Evolutionary conservation across 53 echinoderm and acorn worm genomes (phyloP), one percentile per base, ranked within the genome.

Genomic region (Apostichopus leukothele): DNA sequence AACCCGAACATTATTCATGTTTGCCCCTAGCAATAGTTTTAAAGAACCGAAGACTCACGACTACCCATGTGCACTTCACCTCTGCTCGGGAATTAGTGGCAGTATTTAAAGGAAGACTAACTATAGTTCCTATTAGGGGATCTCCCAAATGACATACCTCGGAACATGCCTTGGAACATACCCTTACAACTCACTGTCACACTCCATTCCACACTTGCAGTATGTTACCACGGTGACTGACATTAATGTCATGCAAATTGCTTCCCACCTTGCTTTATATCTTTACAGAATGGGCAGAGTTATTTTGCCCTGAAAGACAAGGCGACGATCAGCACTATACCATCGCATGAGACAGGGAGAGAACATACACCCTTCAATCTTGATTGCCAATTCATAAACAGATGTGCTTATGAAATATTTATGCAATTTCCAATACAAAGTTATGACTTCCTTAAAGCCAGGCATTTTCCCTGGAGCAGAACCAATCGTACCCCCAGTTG

Each of bases 241-340:
- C 81, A 81, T 81, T 81, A 81, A 81, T 54, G 23, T 81, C 54
- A 81, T 81, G 81, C 81, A 81, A 81, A 81, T 81, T 81, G 55
- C 81, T 81, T 81, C 18, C 81, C 81, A 81, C 81, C 81, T 81
- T 54, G 20, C 71, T 71, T 71, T 71, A 16, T 71, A 18, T 18
- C 18, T 71, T 71, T 19, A 71, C 71, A 18, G 18, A n/a, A n/a
- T 71, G 6, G 71, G 20, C 18, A n/a, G 14, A 19, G 20, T n/a
- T 6, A 6, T 19, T 71, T 71, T 71, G 71, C 71, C 71, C 71
- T 71, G 71, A 71, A 71, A 16, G 71, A 71, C 18, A 16, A 19
- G 21, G 16, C 13, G 20, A 18, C n/a, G 6, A 71, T 21, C 57
- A 57, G 6, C 57, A 57, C 39, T 39, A 39, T 39, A 39, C 39